Evolutionary conservation across 2,888 invertebrate species (phyloP).

Genomic region (Camponotus fellah): DNA sequence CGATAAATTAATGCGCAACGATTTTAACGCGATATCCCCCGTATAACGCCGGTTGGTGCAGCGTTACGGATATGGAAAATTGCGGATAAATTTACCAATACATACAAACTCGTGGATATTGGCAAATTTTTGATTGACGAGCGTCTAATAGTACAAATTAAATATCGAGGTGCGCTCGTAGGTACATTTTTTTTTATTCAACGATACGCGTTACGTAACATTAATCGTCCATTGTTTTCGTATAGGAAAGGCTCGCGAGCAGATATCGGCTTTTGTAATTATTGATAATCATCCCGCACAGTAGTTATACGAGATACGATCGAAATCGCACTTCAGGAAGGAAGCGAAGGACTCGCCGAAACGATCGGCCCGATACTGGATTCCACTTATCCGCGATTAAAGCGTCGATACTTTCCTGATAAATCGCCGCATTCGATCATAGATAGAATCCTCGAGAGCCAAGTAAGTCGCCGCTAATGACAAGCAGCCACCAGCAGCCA

Average conservation of each 20-base stretch:
- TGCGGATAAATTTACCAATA: constrained; percentile 44
- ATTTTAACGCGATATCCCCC: constrained; percentile 52
- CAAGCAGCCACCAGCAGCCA: constrained; percentile 62
- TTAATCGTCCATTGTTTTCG: constrained; percentile 26
- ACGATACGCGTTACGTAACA: constrained; percentile 17
- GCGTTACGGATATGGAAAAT: constrained; percentile 41
- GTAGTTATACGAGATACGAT: neutral
- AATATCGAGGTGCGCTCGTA: constrained; percentile 21
- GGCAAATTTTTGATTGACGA: constrained; percentile 45
- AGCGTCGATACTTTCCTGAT: constrained; percentile 57
- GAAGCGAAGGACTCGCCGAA: neutral
- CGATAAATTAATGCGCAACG: constrained; percentile 53
- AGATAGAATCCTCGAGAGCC: constrained; percentile 28
- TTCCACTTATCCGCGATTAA: constrained; percentile 48
- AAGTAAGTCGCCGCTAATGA: constrained; percentile 48
- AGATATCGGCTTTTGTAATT: constrained; percentile 15
- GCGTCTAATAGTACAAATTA: constrained; percentile 46
- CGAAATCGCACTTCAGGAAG: constrained; percentile 24
- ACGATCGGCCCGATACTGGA: neutral
- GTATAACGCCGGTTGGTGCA: constrained; percentile 20
- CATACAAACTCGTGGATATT: constrained; percentile 38
- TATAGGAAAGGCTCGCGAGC: constrained; percentile 6
- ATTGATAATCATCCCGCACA: constrained; percentile 18
- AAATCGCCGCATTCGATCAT: constrained; percentile 27
- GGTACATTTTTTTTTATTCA: neutral